phyloP scores from a whole-genome alignment of 2,888 invertebrate species.

The Xestia xanthographa region DNA sequence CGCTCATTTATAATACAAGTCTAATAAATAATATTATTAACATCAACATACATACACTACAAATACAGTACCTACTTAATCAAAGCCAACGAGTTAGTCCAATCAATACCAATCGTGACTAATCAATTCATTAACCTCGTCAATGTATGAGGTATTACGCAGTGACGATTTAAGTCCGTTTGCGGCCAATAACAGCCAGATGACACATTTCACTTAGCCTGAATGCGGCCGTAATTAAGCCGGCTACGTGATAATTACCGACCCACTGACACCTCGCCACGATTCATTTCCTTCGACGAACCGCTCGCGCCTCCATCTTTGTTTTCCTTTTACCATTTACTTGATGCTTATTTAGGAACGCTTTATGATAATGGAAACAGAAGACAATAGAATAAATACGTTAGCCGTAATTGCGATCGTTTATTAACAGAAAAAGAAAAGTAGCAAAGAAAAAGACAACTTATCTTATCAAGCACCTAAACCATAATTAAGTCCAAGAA shows the following conservation, averaged over 20 bases:
- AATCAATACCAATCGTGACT: slow-evolving; percentile 53
- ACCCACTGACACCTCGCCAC: slow-evolving; percentile 76
- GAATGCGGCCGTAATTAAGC: slow-evolving; percentile 84
- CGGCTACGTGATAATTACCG: slow-evolving; percentile 84
- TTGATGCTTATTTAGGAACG: slow-evolving; percentile 55
- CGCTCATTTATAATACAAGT: background rate
- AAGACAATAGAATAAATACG: slow-evolving; percentile 57
- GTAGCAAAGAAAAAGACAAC: slow-evolving; percentile 32
- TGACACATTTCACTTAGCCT: slow-evolving; percentile 86
- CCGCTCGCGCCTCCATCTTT: slow-evolving; percentile 70
- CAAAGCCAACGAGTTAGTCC: slow-evolving; percentile 17
- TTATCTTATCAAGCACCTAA: slow-evolving; percentile 45
- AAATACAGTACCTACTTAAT: slow-evolving; percentile 4
- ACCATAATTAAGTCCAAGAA: slow-evolving; percentile 59
- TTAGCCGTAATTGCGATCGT: slow-evolving; percentile 42
- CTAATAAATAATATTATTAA: background rate
- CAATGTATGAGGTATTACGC: slow-evolving; percentile 63
- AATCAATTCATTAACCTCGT: slow-evolving; percentile 64
- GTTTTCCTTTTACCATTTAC: slow-evolving; percentile 76
- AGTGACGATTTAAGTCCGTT: slow-evolving; percentile 60
- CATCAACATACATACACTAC: slow-evolving; percentile 10
- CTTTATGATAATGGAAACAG: slow-evolving; percentile 55
- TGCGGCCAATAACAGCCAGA: slow-evolving; percentile 65
- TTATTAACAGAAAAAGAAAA: slow-evolving; percentile 43
- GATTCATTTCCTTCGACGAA: slow-evolving; percentile 80